phyloP scores from a whole-genome alignment of 2,888 invertebrate species.

The Nomada fabriciana region DNA sequence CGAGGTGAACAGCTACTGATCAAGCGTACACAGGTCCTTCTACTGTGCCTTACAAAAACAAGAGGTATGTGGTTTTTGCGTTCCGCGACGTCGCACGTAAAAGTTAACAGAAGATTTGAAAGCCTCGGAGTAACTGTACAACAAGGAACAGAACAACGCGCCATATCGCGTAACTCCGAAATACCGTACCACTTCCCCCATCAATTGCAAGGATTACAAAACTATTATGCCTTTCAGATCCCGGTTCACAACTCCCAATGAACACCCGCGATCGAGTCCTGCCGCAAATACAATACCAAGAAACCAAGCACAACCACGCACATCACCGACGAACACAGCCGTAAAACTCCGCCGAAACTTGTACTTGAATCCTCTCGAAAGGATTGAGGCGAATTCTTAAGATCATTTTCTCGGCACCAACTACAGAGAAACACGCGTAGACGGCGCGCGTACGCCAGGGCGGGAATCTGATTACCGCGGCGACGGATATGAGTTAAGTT shows the following conservation, averaged over 20 bases:
- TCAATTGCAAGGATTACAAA: not conserved
- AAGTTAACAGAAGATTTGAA: not conserved
- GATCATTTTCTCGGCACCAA: not conserved
- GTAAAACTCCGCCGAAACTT: not conserved
- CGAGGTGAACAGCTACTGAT: not conserved
- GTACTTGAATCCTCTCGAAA: not conserved
- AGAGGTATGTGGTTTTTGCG: conserved; percentile 10
- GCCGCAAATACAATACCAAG: not conserved
- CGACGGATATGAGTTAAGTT: not conserved
- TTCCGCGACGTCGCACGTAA: not conserved
- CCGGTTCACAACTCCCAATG: not conserved
- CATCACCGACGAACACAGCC: not conserved
- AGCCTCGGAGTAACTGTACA: conserved; percentile 19
- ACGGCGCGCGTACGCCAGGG: not conserved
- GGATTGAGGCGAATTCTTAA: not conserved
- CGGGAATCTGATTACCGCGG: conserved; percentile 1
- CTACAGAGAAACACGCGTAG: not conserved
- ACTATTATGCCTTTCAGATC: not conserved
- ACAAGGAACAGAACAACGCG: not conserved
- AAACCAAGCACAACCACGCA: not conserved
- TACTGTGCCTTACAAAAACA: not conserved
- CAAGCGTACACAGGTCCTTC: not conserved
- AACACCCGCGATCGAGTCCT: not conserved
- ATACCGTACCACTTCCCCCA: not conserved
- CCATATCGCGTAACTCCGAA: not conserved